Percentiles rank a stretch among this genome's conserved stretches.
These are phyloP conservation scores for Apis laboriosa DNA, from an alignment of 1,140 invertebrate genomes.

Conservation along the genomic window DNA sequence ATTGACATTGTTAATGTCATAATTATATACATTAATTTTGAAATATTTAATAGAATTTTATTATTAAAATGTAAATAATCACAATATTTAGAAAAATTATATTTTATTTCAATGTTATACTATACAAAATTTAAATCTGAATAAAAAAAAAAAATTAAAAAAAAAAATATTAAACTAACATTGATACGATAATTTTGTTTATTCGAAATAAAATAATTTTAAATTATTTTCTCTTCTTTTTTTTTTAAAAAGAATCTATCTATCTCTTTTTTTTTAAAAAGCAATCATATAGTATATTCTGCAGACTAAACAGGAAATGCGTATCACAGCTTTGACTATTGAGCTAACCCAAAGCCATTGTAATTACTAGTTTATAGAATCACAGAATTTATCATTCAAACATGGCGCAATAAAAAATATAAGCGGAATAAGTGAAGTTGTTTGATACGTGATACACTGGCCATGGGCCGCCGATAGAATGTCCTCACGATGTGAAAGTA, in stretches of 20 bases:
- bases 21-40: too few species aligned
- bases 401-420: background rate
- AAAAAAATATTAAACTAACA: background rate
- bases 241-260: background rate
- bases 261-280: background rate
- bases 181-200: background rate
- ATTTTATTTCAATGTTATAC: too few species aligned
- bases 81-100: too few species aligned
- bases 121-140: too few species aligned
- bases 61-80: too few species aligned
- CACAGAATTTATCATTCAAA: conserved; percentile 41
- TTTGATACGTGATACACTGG: background rate
- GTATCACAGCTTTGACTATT: background rate
- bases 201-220: too few species aligned
- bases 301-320: background rate
- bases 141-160: too few species aligned
- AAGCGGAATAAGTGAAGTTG: conserved; percentile 14
- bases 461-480: conserved; percentile 20
- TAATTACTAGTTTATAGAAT: conserved; percentile 37
- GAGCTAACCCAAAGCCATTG: background rate
- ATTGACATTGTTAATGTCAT: too few species aligned
- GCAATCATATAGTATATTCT: background rate
- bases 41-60: too few species aligned
- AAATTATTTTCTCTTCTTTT: background rate
- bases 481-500: conserved; percentile 28